phyloP scores from a whole-genome alignment of 2,888 invertebrate species.

The Cheilosia soror region DNA sequence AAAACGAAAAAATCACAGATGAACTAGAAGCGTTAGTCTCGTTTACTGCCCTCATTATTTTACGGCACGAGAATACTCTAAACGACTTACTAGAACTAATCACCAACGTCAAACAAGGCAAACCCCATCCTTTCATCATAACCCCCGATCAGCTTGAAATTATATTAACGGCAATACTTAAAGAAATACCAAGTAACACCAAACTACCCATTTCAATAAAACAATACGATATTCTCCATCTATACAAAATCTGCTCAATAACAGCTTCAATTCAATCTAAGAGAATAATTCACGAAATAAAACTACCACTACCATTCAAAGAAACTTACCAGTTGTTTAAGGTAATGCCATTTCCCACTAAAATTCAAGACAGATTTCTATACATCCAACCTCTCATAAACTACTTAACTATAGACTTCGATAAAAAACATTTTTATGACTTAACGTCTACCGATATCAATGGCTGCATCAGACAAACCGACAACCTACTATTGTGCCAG shows the following conservation, averaged over 20 bases:
- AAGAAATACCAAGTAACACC: neutral
- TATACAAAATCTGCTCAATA: neutral
- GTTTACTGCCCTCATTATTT: no score
- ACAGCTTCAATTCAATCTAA: neutral
- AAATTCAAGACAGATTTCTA: neutral
- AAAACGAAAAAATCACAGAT: no score
- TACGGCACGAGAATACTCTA: no score
- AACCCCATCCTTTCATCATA: neutral
- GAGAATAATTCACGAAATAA: neutral
- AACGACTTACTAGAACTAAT: neutral
- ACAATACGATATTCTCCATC: neutral
- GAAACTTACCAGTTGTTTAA: neutral
- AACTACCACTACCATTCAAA: neutral
- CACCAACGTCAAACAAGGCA: neutral
- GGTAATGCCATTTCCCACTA: neutral
- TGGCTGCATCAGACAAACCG: neutral
- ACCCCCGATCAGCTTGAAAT: neutral
- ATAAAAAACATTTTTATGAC: neutral
- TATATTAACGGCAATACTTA: neutral
- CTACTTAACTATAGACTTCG: neutral
- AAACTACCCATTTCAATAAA: neutral
- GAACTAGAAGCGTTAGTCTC: no score
- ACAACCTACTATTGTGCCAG: neutral
- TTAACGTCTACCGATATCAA: neutral
- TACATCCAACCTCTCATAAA: neutral